Evolutionary conservation across 2,888 invertebrate species (phyloP).

Genomic region (Apodemia duryi): DNA sequence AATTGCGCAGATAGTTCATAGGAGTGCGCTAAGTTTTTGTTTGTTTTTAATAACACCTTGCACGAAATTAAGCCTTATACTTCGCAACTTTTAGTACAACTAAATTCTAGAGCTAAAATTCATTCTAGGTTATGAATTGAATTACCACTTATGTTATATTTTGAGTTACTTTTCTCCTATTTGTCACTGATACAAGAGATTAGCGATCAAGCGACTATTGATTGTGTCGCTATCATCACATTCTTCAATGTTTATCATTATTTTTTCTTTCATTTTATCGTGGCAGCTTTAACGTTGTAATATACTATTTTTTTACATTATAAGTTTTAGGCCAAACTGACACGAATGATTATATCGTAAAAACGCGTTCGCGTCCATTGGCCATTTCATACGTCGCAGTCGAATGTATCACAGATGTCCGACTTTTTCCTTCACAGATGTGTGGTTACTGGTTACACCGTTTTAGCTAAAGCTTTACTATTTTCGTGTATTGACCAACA

Average conservation of each 20-base stretch:
- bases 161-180: background rate
- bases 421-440: background rate
- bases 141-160: background rate
- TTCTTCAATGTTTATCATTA: too few species aligned
- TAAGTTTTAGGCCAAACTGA: too few species aligned
- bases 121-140: background rate
- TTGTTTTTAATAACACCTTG: too few species aligned
- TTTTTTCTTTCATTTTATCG: background rate
- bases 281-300: background rate
- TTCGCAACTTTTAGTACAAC: background rate
- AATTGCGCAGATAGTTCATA: too few species aligned
- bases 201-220: too few species aligned
- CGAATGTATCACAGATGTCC: too few species aligned
- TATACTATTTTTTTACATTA: background rate
- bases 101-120: background rate
- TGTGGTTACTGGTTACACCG: background rate
- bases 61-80: too few species aligned
- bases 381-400: too few species aligned
- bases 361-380: too few species aligned
- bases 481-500: background rate
- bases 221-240: too few species aligned
- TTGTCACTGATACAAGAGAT: background rate
- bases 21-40: too few species aligned
- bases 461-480: background rate
- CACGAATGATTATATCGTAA: background rate